phyloP scores from a whole-genome alignment of 2,113 vertebrate species.

The Collichthys lucidus region DNA sequence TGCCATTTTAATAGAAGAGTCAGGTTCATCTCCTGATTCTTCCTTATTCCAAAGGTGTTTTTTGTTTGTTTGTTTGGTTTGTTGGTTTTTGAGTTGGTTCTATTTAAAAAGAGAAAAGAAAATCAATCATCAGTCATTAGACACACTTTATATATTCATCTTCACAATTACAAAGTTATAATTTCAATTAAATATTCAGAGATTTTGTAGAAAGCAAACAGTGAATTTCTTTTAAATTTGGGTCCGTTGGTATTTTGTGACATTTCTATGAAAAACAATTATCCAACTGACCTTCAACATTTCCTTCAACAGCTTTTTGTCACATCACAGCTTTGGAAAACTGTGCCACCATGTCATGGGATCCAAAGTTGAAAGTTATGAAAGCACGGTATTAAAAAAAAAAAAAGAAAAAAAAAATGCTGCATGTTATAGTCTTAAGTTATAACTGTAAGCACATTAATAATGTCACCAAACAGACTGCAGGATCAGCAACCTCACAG shows the following conservation, averaged over 20 bases:
- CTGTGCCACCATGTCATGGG: not conserved
- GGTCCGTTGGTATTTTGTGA: not conserved
- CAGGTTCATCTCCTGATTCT: not conserved
- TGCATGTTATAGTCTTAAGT: not conserved
- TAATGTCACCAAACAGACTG: constrained; percentile 5
- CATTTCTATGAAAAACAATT: not conserved
- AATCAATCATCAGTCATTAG: not conserved
- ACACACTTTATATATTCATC: not conserved
- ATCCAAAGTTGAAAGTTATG: not conserved
- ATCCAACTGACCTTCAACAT: not conserved
- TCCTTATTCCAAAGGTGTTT: not conserved
- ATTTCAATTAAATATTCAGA: not conserved
- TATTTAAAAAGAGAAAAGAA: not conserved
- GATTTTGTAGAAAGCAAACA: not conserved
- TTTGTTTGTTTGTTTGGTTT: not conserved
- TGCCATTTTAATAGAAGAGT: not conserved
- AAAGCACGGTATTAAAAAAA: not conserved
- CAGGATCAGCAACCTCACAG: not conserved
- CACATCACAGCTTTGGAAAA: not conserved
- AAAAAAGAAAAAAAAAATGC: not conserved
- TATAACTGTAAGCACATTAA: not conserved
- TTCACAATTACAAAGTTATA: not conserved
- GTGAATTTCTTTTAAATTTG: not conserved
- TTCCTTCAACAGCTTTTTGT: not conserved
- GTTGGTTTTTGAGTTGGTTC: not conserved